phyloP scores from a whole-genome alignment of 2,888 invertebrate species.

The Beris chalybata region DNA sequence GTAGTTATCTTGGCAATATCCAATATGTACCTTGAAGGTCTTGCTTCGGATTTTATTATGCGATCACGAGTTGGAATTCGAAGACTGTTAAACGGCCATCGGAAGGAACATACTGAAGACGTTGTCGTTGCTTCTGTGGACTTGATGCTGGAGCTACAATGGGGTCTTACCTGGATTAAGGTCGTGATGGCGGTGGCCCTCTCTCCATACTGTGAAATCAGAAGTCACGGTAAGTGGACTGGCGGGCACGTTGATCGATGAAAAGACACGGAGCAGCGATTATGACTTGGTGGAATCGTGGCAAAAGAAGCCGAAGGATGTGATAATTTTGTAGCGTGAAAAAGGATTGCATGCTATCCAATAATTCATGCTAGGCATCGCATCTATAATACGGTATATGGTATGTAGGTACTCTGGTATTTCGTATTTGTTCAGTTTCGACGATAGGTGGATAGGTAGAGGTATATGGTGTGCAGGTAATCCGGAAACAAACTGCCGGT shows the following conservation, averaged over 20 bases:
- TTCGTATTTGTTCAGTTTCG: slow-evolving; percentile 24
- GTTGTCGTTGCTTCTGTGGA: slow-evolving; percentile 26
- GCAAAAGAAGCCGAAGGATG: slow-evolving; percentile 32
- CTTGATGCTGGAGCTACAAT: slow-evolving; percentile 9
- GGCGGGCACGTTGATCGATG: slow-evolving; percentile 9
- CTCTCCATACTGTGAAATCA: slow-evolving; percentile 30
- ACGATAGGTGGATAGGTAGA: slow-evolving; percentile 1
- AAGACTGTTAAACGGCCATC: slow-evolving; percentile 17
- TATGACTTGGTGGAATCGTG: slow-evolving; percentile 24
- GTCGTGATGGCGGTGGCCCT: slow-evolving; percentile 29
- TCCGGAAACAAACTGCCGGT: too few relatives aligned
- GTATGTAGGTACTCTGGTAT: slow-evolving; percentile 28
- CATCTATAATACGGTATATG: slow-evolving; percentile 19
- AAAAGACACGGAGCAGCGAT: slow-evolving; percentile 24
- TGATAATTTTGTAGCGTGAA: slow-evolving; percentile 34
- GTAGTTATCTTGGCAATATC: background rate
- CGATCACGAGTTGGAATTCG: slow-evolving; percentile 30
- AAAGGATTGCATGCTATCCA: slow-evolving; percentile 32
- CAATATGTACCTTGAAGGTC: slow-evolving; percentile 8
- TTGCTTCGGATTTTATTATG: slow-evolving; percentile 25
- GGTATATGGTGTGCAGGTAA: too few relatives aligned
- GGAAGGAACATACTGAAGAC: slow-evolving; percentile 14
- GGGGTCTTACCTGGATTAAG: slow-evolving; percentile 23
- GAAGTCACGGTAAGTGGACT: slow-evolving; percentile 22
- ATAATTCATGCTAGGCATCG: slow-evolving; percentile 24